These are phyloP conservation scores for Polydrusus tereticollis DNA, from an alignment of 2,888 invertebrate genomes.

Conservation along the genomic window DNA sequence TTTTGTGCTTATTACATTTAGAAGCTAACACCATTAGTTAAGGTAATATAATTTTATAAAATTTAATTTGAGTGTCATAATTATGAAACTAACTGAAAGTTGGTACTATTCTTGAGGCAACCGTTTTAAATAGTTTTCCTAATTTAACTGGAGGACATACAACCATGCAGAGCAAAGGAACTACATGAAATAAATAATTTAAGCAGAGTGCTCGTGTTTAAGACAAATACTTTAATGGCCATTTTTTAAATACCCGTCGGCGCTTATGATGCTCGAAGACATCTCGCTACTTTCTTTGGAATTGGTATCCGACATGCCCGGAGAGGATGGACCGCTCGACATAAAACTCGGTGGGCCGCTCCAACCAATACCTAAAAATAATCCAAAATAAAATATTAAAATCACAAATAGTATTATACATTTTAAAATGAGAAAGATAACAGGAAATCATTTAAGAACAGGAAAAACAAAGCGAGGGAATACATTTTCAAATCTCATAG, in stretches of 20 bases:
- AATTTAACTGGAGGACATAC: background rate
- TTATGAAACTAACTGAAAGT: too few relatives aligned
- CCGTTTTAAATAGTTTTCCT: background rate
- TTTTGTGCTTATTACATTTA: too few relatives aligned
- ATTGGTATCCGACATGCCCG: constrained; percentile 74
- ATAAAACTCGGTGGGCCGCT: constrained; percentile 88
- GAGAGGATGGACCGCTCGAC: constrained; percentile 88
- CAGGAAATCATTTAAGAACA: too few relatives aligned
- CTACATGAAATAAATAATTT: constrained; percentile 4
- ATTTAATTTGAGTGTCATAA: too few relatives aligned
- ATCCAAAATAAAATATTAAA: background rate
- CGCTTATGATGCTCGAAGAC: constrained; percentile 74
- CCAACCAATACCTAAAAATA: constrained; percentile 74
- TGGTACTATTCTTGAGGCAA: background rate
- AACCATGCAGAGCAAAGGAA: background rate
- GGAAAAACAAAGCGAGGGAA: too few relatives aligned
- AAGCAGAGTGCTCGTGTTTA: constrained; percentile 17
- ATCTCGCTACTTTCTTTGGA: constrained; percentile 73
- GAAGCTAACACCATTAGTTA: too few relatives aligned
- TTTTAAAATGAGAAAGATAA: too few relatives aligned
- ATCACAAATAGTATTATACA: too few relatives aligned
- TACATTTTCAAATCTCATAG: too few relatives aligned
- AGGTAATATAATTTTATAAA: too few relatives aligned
- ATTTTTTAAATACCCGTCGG: constrained; percentile 70
- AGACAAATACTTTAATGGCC: constrained; percentile 36